phyloP scores from a whole-genome alignment of 2,888 invertebrate genomes.

The Stenichneumon culpator region DNA sequence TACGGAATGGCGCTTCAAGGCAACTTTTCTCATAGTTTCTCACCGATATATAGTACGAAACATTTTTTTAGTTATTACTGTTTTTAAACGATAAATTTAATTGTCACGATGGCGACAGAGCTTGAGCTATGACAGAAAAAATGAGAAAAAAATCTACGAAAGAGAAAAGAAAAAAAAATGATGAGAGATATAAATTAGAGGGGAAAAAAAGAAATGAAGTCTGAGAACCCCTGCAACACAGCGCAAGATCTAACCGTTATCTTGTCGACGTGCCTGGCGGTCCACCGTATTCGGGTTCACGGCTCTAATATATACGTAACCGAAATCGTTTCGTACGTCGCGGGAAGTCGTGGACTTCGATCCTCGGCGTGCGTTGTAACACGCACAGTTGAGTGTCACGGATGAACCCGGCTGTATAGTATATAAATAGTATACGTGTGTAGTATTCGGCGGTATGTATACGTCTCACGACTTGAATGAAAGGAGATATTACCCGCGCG shows the following conservation, averaged over 20 bases:
- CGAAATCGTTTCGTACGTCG: conserved; percentile 53
- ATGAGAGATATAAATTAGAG: not conserved
- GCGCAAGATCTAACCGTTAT: conserved; percentile 67
- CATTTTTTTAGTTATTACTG: not conserved
- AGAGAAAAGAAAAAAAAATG: not conserved
- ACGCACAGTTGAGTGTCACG: conserved; percentile 45
- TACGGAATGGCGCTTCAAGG: too few relatives aligned
- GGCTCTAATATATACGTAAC: conserved; percentile 65
- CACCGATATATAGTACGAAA: not conserved
- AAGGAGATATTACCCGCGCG: conserved; percentile 58
- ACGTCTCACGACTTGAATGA: conserved; percentile 61
- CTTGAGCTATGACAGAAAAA: not conserved
- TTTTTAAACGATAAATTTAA: not conserved
- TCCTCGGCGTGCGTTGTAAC: conserved; percentile 50
- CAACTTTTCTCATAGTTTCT: too few relatives aligned
- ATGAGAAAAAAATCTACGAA: not conserved
- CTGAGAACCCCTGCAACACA: conserved; percentile 66
- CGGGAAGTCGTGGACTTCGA: conserved; percentile 69
- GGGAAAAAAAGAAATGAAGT: conserved; percentile 6
- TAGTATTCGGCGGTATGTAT: conserved; percentile 40
- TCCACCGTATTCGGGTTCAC: conserved; percentile 67
- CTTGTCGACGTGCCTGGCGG: conserved; percentile 62
- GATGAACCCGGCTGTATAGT: conserved; percentile 40
- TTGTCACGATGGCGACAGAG: not conserved
- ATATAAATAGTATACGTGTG: conserved; percentile 39